Percentiles rank a stretch among this genome's conserved stretches.
phyloP scores from a whole-genome alignment of 1,140 invertebrate species.

The Adoxophyes honmai region DNA sequence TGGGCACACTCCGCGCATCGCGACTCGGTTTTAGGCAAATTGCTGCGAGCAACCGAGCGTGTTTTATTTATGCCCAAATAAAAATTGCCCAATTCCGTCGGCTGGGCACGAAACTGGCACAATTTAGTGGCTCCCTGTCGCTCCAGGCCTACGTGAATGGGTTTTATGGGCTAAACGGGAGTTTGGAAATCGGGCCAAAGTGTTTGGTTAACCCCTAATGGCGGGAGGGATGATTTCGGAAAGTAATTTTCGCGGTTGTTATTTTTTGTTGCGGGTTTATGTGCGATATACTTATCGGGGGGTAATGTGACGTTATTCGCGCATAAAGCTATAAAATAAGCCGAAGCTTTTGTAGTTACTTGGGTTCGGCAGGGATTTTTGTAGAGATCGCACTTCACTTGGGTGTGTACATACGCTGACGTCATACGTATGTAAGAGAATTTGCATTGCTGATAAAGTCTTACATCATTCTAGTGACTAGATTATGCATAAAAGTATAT shows the following conservation, averaged over 20 bases:
- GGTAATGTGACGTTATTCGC: slow-evolving; percentile 8
- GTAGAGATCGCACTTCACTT: too few relatives aligned
- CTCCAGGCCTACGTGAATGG: slow-evolving; percentile 21
- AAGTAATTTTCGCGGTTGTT: slow-evolving; percentile 15
- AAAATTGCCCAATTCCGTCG: slow-evolving; percentile 55
- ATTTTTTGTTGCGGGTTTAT: slow-evolving; percentile 13
- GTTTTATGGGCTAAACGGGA: slow-evolving; percentile 37
- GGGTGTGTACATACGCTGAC: too few relatives aligned
- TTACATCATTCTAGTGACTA: too few relatives aligned
- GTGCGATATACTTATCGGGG: not conserved
- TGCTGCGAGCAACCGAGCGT: slow-evolving; percentile 40
- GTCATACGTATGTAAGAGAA: too few relatives aligned
- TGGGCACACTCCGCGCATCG: slow-evolving; percentile 18
- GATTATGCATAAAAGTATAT: too few relatives aligned
- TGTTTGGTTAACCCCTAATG: slow-evolving; percentile 15
- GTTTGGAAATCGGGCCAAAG: slow-evolving; percentile 31
- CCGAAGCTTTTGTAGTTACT: too few relatives aligned
- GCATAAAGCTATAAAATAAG: slow-evolving; percentile 6
- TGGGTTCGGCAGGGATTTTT: too few relatives aligned
- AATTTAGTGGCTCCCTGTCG: slow-evolving; percentile 48
- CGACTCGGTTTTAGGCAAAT: slow-evolving; percentile 63
- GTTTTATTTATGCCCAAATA: slow-evolving; percentile 45
- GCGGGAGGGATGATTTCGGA: slow-evolving; percentile 4
- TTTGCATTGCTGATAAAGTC: too few relatives aligned
- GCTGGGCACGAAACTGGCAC: slow-evolving; percentile 34